A percentile compares a stretch with the other conserved stretches of the same genome.
Evolutionary conservation across 2,797 vertebrate species (phyloP).

Genomic region (Macroramphosus scolopax): DNA sequence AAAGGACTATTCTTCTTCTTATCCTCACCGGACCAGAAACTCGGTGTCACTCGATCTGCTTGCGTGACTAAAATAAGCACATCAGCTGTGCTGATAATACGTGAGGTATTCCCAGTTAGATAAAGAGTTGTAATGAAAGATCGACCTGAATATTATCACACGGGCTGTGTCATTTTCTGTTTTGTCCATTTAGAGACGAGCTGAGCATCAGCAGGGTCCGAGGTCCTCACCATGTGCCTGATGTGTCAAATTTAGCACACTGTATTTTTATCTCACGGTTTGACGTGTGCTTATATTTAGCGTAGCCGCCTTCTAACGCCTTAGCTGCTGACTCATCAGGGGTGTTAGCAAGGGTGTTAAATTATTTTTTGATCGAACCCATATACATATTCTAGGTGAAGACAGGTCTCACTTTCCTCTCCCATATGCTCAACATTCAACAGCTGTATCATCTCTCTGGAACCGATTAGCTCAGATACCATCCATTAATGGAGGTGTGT

Average conservation of each 20-base stretch:
- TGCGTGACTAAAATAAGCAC: constrained; percentile 53
- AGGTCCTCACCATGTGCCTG: constrained; percentile 11
- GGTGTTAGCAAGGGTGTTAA: constrained; percentile 55
- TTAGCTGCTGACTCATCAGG: constrained; percentile 49
- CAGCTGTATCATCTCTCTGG: too few species aligned
- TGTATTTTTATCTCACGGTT: constrained; percentile 52
- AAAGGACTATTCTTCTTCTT: constrained; percentile 43
- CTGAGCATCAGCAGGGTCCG: constrained; percentile 11
- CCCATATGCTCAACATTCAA: constrained; percentile 41
- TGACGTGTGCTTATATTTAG: constrained; percentile 68
- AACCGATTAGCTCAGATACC: constrained; percentile 41
- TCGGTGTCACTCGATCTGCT: constrained; percentile 53
- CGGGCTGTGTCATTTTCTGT: constrained; percentile 41
- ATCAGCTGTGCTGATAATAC: constrained; percentile 51
- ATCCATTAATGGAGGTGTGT: background rate
- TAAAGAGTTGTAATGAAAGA: constrained; percentile 48
- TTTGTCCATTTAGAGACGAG: constrained; percentile 23
- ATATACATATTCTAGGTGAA: constrained; percentile 53
- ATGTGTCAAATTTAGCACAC: constrained; percentile 10
- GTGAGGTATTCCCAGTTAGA: constrained; percentile 25
- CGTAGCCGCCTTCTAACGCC: constrained; percentile 26
- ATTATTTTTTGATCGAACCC: constrained; percentile 70
- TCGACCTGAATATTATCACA: constrained; percentile 57
- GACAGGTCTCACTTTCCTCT: constrained; percentile 58
- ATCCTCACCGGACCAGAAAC: constrained; percentile 39